These are phyloP conservation scores for Tinea trinotella DNA, from an alignment of 2,888 invertebrate genomes.

Conservation along the genomic window DNA sequence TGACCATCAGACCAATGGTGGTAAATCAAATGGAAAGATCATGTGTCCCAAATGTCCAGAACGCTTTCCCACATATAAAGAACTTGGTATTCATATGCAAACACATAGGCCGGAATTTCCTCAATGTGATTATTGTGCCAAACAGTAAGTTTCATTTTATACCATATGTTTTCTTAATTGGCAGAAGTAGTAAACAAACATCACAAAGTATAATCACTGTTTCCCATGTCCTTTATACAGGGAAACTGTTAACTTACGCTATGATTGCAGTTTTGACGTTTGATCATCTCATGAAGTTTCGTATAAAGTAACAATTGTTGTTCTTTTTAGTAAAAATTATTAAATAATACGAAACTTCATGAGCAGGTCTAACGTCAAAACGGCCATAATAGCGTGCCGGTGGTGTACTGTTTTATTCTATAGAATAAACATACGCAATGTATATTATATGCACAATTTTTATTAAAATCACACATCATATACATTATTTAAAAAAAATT, in stretches of 20 bases:
- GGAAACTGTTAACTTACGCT: not conserved
- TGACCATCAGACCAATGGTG: slow-evolving; percentile 59
- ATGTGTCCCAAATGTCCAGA: slow-evolving; percentile 55
- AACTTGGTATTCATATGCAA: slow-evolving; percentile 51
- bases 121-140: slow-evolving; percentile 62
- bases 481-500: too few relatives aligned
- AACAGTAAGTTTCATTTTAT: slow-evolving; percentile 40
- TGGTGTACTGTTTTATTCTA: too few relatives aligned
- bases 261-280: not conserved
- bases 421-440: too few relatives aligned
- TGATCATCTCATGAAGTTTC: too few relatives aligned
- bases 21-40: slow-evolving; percentile 56
- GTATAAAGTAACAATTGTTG: not conserved
- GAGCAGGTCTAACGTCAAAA: too few relatives aligned
- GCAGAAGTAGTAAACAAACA: too few relatives aligned
- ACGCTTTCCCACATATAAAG: slow-evolving; percentile 56
- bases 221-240: too few relatives aligned
- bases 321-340: not conserved
- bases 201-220: too few relatives aligned
- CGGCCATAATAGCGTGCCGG: too few relatives aligned
- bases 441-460: too few relatives aligned
- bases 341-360: too few relatives aligned
- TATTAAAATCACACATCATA: too few relatives aligned
- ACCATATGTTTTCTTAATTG: slow-evolving; percentile 4
- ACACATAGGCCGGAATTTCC: slow-evolving; percentile 48